A percentile compares a stretch with the other conserved stretches of the same genome.
phyloP scores from a whole-genome alignment of 2,113 vertebrate genomes.

The Elephantulus edwardii region DNA sequence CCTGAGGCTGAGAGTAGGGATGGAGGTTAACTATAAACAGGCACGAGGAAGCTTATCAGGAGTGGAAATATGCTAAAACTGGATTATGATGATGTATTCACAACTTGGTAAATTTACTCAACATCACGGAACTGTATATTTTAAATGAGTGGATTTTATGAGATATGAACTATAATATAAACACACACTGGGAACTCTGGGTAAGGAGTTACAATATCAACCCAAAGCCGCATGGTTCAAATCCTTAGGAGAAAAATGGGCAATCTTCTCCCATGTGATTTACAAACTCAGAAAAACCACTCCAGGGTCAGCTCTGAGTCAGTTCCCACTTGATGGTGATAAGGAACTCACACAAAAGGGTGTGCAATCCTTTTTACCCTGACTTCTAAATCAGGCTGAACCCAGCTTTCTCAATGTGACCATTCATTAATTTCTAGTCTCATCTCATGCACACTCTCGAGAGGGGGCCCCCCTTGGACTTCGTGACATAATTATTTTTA shows the following conservation, averaged over 20 bases:
- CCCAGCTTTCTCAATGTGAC: not conserved
- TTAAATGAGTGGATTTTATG: not conserved
- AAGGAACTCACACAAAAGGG: accelerated
- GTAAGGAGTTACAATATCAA: too few relatives aligned
- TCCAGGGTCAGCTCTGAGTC: too few relatives aligned
- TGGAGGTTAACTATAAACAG: accelerated
- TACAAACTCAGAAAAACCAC: not conserved
- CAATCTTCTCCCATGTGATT: too few relatives aligned
- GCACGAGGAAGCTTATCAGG: not conserved
- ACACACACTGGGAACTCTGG: too few relatives aligned
- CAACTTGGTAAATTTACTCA: accelerated
- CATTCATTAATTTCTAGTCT: not conserved
- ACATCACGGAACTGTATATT: not conserved
- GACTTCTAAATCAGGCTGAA: not conserved
- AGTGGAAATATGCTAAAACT: not conserved
- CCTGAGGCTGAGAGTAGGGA: not conserved
- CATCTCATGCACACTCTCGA: not conserved
- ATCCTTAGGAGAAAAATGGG: too few relatives aligned
- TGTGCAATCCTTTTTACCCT: not conserved
- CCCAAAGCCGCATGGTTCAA: too few relatives aligned
- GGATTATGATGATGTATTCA: not conserved
- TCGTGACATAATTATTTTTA: not conserved
- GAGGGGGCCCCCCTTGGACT: not conserved
- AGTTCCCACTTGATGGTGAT: too few relatives aligned
- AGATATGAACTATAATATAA: accelerated